phyloP scores from a whole-genome alignment of 2,797 vertebrate species.

The Tenualosa thibaudeaui region DNA sequence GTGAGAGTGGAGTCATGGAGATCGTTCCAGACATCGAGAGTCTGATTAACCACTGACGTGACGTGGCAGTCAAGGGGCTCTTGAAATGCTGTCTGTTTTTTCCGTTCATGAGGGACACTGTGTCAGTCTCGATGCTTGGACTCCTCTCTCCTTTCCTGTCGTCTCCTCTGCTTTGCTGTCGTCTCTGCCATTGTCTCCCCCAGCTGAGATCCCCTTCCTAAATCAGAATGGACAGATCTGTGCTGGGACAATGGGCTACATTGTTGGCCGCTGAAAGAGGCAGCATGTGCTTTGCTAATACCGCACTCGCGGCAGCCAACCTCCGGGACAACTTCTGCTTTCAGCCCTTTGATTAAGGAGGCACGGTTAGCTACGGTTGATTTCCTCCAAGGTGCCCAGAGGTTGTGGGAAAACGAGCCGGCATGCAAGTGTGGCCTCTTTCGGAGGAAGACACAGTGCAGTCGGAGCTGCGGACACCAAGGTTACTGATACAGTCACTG shows the following conservation, averaged over 20 bases:
- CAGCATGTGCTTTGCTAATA: slow-evolving; percentile 85
- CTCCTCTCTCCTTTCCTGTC: slow-evolving; percentile 32
- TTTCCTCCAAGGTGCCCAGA: slow-evolving; percentile 81
- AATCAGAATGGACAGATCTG: slow-evolving; percentile 78
- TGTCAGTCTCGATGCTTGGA: background rate
- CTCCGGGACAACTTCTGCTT: slow-evolving; percentile 80
- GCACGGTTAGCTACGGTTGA: slow-evolving; percentile 84
- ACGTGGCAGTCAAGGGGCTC: background rate
- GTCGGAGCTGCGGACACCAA: background rate
- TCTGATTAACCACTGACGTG: background rate
- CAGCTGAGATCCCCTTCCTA: slow-evolving; percentile 60
- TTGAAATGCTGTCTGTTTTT: background rate
- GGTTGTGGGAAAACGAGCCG: slow-evolving; percentile 80
- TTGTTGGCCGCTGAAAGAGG: slow-evolving; percentile 76
- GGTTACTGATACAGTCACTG: slow-evolving; percentile 49
- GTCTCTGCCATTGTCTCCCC: slow-evolving; percentile 59
- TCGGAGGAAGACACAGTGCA: slow-evolving; percentile 19
- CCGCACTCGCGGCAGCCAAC: slow-evolving; percentile 74
- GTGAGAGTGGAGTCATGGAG: background rate
- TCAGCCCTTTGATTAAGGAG: slow-evolving; percentile 86
- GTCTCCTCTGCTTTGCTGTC: background rate
- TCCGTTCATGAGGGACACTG: background rate
- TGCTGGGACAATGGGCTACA: slow-evolving; percentile 73
- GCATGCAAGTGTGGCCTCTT: slow-evolving; percentile 65
- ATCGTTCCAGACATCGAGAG: background rate